Evolutionary conservation across 92 coral and sea anemone genomes (phyloP), one percentile per base, ranked within the genome.

Genomic region (Siderastrea siderea): DNA sequence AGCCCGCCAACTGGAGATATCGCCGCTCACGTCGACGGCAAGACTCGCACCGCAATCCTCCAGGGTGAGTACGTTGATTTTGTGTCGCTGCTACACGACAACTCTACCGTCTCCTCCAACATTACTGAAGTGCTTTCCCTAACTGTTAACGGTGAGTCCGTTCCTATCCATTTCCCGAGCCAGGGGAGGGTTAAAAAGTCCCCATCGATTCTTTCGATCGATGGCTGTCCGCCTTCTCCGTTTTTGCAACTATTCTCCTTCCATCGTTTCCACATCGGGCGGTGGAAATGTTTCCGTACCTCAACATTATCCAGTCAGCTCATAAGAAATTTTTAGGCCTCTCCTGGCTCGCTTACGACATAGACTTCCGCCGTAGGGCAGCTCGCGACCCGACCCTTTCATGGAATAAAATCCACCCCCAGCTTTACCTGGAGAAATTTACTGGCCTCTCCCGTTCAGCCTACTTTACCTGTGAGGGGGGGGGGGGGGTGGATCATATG

Each of bases 341-440:
- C 50, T 9, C 80, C 51, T 75, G 80, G 80, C 66, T 75, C 2
- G 66, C 80, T 10, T 75, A 75, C 7, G 80, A 75, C 65, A 53
- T 43, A 1, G 80, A 75, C 66, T 55, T 75, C 15, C 55, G 66
- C 11, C 10, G 80, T 9, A 26, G 80, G 65, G 80, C 80, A 26
- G 80, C 80, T n/a, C 17, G 10, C 11, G 49, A 75, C 80, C 52
- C n/a, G 2, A 51, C 67, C 66, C 19, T 55, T 5, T 3, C 66
- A 1, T 75, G 66, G 80, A 44, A 4, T 3, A 66, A 66, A 38
- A 66, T 66, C 47, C 71, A 66, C 14, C 14, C 71, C 71, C 71
- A 66, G 19, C 48, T 54, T 4, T 55, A 73, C 78, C 49, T 73
- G 44, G 78, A 52, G 9, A 73, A 73, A 74, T 74, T 74, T 51